Evolutionary conservation across 1,140 invertebrate species (phyloP).

Genomic region (Temnothorax nylanderi): DNA sequence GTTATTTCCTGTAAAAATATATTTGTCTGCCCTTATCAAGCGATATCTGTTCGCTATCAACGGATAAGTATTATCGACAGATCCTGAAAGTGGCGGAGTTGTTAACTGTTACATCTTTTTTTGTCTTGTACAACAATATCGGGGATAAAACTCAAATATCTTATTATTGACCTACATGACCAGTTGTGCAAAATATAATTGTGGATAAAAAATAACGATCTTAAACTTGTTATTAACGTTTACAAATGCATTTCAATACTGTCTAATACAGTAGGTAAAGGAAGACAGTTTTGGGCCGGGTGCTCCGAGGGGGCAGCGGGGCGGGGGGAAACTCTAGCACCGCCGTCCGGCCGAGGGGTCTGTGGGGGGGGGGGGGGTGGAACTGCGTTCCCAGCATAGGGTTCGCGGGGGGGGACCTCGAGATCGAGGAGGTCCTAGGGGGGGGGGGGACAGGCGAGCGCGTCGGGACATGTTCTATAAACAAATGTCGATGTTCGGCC

Average conservation of each 20-base stretch:
- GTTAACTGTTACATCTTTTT: not conserved
- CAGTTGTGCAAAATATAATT: not conserved
- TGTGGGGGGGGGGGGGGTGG: too few relatives aligned
- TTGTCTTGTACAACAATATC: conserved; percentile 19
- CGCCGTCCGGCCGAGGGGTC: too few relatives aligned
- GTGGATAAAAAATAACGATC: not conserved
- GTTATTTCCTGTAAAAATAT: not conserved
- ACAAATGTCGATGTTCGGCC: too few relatives aligned
- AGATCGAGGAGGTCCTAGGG: too few relatives aligned
- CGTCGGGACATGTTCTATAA: too few relatives aligned
- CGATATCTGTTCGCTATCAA: conserved; percentile 15
- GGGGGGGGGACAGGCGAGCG: too few relatives aligned
- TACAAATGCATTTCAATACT: not conserved
- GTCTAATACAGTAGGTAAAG: too few relatives aligned
- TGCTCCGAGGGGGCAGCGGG: too few relatives aligned
- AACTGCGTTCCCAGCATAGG: too few relatives aligned
- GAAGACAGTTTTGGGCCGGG: too few relatives aligned
- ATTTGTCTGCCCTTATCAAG: conserved; percentile 26
- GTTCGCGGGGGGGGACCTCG: too few relatives aligned
- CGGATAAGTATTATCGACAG: conserved; percentile 42
- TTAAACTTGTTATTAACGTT: not conserved
- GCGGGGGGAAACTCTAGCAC: too few relatives aligned
- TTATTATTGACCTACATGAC: conserved; percentile 14
- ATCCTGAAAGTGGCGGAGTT: not conserved
- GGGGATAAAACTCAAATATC: conserved; percentile 4